Evolutionary conservation across 2,888 invertebrate species (phyloP).

Genomic region (Nomada flava): DNA sequence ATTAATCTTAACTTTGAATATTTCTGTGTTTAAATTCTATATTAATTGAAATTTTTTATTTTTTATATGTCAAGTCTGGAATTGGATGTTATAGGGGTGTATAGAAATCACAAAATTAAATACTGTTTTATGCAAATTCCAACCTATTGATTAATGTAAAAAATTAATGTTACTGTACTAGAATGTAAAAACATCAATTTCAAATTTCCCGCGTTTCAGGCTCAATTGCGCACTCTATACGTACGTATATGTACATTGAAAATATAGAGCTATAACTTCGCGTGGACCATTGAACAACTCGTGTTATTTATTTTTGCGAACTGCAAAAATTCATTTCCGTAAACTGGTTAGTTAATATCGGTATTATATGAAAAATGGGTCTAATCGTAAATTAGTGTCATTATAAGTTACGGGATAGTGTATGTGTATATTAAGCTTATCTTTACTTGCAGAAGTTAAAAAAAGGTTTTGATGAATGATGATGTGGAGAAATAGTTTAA

Average conservation of each 20-base stretch:
- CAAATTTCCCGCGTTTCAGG: not conserved
- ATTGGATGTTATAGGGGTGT: no score
- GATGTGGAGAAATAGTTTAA: not conserved
- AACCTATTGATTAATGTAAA: no score
- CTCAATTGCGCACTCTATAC: not conserved
- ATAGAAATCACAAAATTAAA: no score
- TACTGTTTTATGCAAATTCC: no score
- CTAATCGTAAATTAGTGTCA: not conserved
- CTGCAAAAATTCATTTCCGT: not conserved
- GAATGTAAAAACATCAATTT: not conserved
- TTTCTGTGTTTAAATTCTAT: no score
- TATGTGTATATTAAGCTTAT: not conserved
- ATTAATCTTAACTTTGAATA: no score
- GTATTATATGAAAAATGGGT: not conserved
- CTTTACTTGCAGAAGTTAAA: no score
- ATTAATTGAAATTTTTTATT: no score
- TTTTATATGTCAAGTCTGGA: no score
- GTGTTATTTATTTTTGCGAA: not conserved
- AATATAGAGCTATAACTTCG: not conserved
- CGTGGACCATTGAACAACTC: not conserved
- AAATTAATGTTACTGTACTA: no score
- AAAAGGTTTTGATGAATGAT: no score
- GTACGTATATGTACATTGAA: no score
- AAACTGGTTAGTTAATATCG: slow-evolving; percentile 1
- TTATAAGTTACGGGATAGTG: not conserved